These are phyloP conservation scores for Erannis defoliaria DNA, from an alignment of 2,888 invertebrate species.

Conservation along the genomic window DNA sequence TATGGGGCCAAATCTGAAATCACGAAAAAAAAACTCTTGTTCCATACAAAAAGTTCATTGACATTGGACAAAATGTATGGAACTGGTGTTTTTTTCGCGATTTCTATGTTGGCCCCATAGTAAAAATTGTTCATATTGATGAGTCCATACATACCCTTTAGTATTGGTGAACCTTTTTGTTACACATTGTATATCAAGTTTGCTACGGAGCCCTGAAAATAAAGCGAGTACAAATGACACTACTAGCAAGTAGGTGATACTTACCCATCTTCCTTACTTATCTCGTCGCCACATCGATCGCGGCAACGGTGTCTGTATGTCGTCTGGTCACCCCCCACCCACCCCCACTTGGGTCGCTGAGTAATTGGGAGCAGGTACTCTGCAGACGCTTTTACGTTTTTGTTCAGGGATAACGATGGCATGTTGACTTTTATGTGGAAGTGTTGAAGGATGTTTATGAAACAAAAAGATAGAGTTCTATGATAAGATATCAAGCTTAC, in stretches of 20 bases:
- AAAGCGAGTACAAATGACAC: slow-evolving; percentile 2
- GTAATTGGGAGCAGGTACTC: slow-evolving; percentile 75
- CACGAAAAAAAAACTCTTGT: no score
- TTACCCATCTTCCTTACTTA: slow-evolving; percentile 36
- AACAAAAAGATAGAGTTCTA: background rate
- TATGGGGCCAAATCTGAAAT: no score
- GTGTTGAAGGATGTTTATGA: background rate
- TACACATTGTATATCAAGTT: no score
- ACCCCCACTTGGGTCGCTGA: slow-evolving; percentile 58
- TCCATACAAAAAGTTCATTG: no score
- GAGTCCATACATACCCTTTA: no score
- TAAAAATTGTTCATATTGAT: no score
- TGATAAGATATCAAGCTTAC: background rate
- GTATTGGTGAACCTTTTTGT: no score
- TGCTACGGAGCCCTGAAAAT: no score
- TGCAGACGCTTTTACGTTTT: slow-evolving; percentile 49
- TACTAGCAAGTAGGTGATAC: background rate
- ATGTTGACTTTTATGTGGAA: slow-evolving; percentile 24
- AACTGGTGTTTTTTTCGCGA: no score
- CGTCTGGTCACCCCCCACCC: slow-evolving; percentile 50
- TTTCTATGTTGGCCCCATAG: no score
- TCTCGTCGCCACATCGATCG: slow-evolving; percentile 68
- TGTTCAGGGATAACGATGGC: slow-evolving; percentile 28
- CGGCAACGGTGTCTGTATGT: slow-evolving; percentile 65
- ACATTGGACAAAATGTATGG: no score